Percentiles rank a stretch among this genome's conserved stretches.
Conservation (phyloP, 2,113 vertebrate genomes). For the Hypocryptadius cinnamomeus region DNA sequence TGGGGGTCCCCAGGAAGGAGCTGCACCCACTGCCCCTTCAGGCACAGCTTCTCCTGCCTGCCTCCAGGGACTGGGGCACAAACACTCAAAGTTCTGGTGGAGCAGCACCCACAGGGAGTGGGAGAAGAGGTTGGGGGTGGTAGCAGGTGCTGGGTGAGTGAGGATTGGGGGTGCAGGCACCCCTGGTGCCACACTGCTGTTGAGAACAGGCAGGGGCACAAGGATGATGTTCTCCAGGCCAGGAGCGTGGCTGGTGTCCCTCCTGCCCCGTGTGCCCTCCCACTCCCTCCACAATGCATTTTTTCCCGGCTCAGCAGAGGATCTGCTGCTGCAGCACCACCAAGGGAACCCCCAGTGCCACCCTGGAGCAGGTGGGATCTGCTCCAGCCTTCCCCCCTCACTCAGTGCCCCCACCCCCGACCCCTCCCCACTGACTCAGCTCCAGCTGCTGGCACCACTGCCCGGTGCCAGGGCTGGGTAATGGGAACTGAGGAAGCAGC, state of each 20-base stretch:
- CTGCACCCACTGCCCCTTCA: background rate
- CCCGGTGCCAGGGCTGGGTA: rapidly evolving
- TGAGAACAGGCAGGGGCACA: background rate
- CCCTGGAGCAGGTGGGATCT: background rate
- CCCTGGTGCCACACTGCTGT: rapidly evolving
- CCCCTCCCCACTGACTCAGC: background rate
- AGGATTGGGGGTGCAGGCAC: background rate
- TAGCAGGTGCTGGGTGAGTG: rapidly evolving
- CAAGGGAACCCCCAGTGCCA: too few species aligned
- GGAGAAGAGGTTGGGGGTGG: background rate
- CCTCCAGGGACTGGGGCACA: rapidly evolving
- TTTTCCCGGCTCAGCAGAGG: background rate
- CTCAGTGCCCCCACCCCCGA: rapidly evolving
- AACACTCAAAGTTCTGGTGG: background rate
- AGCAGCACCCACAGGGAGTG: background rate
- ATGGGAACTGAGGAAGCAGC: background rate
- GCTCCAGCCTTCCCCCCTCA: background rate
- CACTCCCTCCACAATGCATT: rapidly evolving
- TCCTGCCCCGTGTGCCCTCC: background rate
- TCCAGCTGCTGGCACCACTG: background rate
- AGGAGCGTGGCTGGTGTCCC: background rate
- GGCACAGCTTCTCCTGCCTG: background rate
- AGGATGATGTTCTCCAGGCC: background rate
- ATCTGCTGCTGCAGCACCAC: background rate
- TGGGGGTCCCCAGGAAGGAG: background rate